A percentile compares a stretch with the other conserved stretches of the same genome.
These are phyloP conservation scores for Ctenoplectra terminalis DNA, from an alignment of 1,140 invertebrate genomes.

Conservation along the genomic window DNA sequence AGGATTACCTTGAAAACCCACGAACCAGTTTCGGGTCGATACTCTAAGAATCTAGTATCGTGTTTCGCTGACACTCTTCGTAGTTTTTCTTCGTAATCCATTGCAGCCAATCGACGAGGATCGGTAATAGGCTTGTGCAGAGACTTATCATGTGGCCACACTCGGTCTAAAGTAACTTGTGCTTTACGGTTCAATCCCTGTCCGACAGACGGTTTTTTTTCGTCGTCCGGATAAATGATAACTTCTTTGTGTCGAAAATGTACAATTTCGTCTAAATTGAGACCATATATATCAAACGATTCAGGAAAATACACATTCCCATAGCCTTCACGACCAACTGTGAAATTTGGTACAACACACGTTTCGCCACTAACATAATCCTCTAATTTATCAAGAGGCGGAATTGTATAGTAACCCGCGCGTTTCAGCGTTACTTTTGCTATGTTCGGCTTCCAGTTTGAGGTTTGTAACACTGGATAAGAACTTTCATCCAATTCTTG, in stretches of 20 bases:
- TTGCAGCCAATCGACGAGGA: slow-evolving; percentile 88
- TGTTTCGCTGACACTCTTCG: slow-evolving; percentile 93
- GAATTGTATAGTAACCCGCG: slow-evolving; percentile 90
- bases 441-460: slow-evolving; percentile 82
- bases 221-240: slow-evolving; percentile 88
- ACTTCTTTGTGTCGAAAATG: slow-evolving; percentile 91
- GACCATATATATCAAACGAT: slow-evolving; percentile 92
- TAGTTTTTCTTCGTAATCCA: slow-evolving; percentile 95
- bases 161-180: slow-evolving; percentile 95
- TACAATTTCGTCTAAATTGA: slow-evolving; percentile 95
- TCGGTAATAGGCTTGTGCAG: slow-evolving; percentile 92
- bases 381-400: slow-evolving; percentile 86
- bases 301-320: slow-evolving; percentile 96
- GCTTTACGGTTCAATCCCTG: slow-evolving; percentile 95
- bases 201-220: slow-evolving; percentile 88
- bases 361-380: slow-evolving; percentile 85
- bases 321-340: slow-evolving; percentile 94
- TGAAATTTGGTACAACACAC: slow-evolving; percentile 95
- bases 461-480: slow-evolving; percentile 63
- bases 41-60: slow-evolving; percentile 96
- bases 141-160: slow-evolving; percentile 97
- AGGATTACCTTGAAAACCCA: slow-evolving; percentile 93
- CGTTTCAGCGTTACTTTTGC: slow-evolving; percentile 87
- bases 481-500: slow-evolving; percentile 73
- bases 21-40: slow-evolving; percentile 96